phyloP scores from a whole-genome alignment of 2,888 invertebrate species.

The Aphodius sticticus region DNA sequence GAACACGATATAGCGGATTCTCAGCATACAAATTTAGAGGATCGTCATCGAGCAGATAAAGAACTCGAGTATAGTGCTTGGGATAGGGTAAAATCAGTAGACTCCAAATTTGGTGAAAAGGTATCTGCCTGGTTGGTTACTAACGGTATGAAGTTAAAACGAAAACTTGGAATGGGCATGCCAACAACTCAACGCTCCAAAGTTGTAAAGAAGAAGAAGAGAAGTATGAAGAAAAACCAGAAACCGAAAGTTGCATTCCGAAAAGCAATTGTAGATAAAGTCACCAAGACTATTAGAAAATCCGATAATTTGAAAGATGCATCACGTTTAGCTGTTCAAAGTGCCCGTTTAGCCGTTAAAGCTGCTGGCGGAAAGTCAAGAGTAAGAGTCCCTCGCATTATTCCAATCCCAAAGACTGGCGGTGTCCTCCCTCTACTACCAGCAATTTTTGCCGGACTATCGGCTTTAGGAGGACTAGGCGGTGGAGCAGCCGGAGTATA shows the following conservation, averaged over 20 bases:
- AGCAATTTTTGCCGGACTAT: constrained; percentile 33
- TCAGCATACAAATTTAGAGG: background rate
- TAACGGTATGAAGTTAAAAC: constrained; percentile 34
- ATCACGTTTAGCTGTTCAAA: constrained; percentile 9
- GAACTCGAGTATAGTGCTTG: constrained; percentile 27
- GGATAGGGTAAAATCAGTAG: constrained; percentile 23
- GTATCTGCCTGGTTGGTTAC: constrained; percentile 6
- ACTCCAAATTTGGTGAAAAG: too few species aligned
- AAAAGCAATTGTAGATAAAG: too few species aligned
- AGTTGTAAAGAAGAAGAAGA: background rate
- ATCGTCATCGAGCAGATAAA: constrained; percentile 26
- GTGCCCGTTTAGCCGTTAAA: constrained; percentile 27
- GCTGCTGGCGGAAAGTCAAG: constrained; percentile 36
- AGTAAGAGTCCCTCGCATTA: too few species aligned
- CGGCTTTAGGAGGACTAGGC: constrained; percentile 38
- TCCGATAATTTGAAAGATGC: constrained; percentile 10
- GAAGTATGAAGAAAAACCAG: background rate
- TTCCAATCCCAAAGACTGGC: too few species aligned
- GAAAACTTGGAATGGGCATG: background rate
- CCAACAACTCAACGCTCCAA: constrained; percentile 29
- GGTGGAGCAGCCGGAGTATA: constrained; percentile 45
- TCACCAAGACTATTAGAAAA: background rate
- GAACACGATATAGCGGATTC: constrained; percentile 30
- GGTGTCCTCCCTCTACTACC: constrained; percentile 45
- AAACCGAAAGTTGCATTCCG: too few species aligned